Evolutionary conservation across 2,113 vertebrate species (phyloP), one percentile per base, ranked within the genome.

Genomic region (Brevimyrus niger): DNA sequence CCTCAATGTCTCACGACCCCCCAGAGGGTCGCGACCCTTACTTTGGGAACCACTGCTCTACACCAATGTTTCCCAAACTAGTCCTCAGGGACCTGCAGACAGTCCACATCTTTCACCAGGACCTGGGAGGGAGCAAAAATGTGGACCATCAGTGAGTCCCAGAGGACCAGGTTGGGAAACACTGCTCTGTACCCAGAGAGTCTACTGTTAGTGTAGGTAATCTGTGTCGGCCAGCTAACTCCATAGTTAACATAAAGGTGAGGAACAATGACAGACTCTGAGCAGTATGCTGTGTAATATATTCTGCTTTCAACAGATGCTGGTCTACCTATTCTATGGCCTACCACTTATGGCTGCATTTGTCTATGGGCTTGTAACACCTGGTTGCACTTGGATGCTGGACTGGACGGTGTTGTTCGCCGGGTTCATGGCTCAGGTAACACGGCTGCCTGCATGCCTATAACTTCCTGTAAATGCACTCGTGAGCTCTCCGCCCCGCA

Each of bases 341-440:
- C 91, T 99, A 88, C 98, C 98, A 0, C 96, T 98, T 92, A 92
- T 96, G 23, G 88, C 93, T 7, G 90, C 96, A 90, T 93, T 95
- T 84, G 31, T 92, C 88, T 97, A 96, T 0, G 98, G 95, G 19
- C 96, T 99, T 90, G 89, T 90, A 2, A 90, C 90, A 44, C 98
- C 98, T 0, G 97, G 97, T 47, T 97, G 97, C 91, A 94, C 94
- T 58, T 99, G 98, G 97, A 96, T 99, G 96, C 94, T 97, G 1
- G 98, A 98, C 93, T 97, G 96, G 96, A 96, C 97, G 86, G 65
- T 98, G 89, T 91, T 99, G 92, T 95, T 96, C 1, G 97, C 98
- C 0, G 98, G 97, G 0, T 97, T 96, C 31, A 89, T 98, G 0
- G 96, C 96, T 2, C 98, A 99, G 97, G 98, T 99, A 94, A 88